Evolutionary conservation across 2,113 vertebrate genomes (phyloP), one percentile per base, ranked within the genome.

Genomic region (Cricetomys ansorgei): DNA sequence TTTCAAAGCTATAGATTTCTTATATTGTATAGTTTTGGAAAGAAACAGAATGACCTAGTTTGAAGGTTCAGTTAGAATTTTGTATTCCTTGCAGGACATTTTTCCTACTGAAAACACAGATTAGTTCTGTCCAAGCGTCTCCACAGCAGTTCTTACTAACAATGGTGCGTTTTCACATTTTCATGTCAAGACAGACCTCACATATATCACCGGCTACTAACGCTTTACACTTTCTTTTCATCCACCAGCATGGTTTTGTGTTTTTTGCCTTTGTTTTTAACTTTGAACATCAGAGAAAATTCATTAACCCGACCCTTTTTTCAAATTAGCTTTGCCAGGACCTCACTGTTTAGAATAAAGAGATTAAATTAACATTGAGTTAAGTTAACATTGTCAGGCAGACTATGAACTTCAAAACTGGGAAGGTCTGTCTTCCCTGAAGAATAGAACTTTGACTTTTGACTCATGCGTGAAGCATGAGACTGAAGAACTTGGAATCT

Each of bases 71-170:
- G n/a, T 91, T 94, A 50, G 83, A 95, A 92, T 88, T 92, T 92
- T 95, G 67, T 88, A n/a, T 85, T 94, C 76, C 81, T 96, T 55
- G 67, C 86, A 95, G 69, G 45, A 57, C 17, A 79, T 34, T 85
- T 94, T 95, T 88, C 76, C 70, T 89, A 53, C 40, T 96, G 57
- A 92, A 95, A 92, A 88, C 86, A 50, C 65, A 94, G 94, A 97
- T 69, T 10, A 17, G 50, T 67, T 92, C 59, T 79, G 76, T 75
- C 55, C 67, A 62, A 94, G 23, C 67, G 50, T 86, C 92, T 43
- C 92, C 93, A 91, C 64, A 95, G 80, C 23, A 37, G 64, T 69
- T 92, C 64, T 43, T 90, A 57, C 84, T 79, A 88, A 80, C 34
- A 87, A 10, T 17, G 53, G 40, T 53, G 73, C 72, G 50, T 86